Evolutionary conservation across 2,113 vertebrate genomes (phyloP).

Genomic region (Ahaetulla prasina): DNA sequence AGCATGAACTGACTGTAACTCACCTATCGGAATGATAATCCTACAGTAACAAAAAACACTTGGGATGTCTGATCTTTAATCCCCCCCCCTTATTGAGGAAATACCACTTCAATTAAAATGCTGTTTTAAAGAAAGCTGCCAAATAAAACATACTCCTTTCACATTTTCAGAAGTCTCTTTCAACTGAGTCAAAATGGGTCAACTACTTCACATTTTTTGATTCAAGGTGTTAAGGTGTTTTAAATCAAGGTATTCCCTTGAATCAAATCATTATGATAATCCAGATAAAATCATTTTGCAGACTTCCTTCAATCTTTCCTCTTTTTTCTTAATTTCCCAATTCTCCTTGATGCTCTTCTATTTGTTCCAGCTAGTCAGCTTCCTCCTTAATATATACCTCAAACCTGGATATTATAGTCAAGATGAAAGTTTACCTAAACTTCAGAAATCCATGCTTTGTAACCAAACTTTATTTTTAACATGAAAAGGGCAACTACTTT

Average conservation of each 20-base stretch:
- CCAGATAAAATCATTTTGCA: background rate
- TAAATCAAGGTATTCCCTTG: background rate
- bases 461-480: background rate
- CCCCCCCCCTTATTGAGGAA: background rate
- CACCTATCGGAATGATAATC: background rate
- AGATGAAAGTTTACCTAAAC: background rate
- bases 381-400: background rate
- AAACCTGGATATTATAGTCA: background rate
- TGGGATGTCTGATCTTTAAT: background rate
- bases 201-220: background rate
- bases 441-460: background rate
- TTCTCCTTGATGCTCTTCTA: background rate
- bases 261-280: background rate
- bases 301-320: background rate
- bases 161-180: background rate
- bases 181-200: background rate
- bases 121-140: background rate
- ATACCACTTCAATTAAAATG: background rate
- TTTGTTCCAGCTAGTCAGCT: background rate
- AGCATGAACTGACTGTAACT: background rate
- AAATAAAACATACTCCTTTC: background rate
- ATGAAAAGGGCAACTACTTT: background rate
- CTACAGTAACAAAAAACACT: background rate
- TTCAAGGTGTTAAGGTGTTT: background rate
- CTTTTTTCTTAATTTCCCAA: background rate